Evolutionary conservation across 92 coral and sea anemone genomes (phyloP), one percentile per base, ranked within the genome.

Genomic region (Umimayanthus kanabou): DNA sequence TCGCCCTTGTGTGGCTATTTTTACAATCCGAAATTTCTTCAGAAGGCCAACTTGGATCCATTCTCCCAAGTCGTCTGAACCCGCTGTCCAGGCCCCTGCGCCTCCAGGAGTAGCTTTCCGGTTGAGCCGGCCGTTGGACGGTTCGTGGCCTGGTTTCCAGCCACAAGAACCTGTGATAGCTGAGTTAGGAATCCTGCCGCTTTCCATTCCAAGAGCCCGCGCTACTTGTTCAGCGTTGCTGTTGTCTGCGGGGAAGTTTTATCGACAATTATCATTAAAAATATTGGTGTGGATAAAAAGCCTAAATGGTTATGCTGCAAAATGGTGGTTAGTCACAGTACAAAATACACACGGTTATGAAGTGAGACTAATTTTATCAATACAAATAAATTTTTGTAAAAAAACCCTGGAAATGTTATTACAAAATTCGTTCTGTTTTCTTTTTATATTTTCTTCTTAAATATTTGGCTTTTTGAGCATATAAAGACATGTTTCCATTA

Each of bases 141-240:
- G 81, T 28, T 26, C 81, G 65, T 78, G 81, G 66, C 81, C 81
- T 78, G 66, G 40, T 78, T 78, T 78, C 81, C 65, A 78, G 81
- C 81, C 81, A 78, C 81, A 78, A 15, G 81, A 78, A 30, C 64
- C 81, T 23, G 81, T 78, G 39, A 78, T 50, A 14, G 81, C 81
- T 4, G 81, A 47, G 65, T 78, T 5, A 0, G 81, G 81, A 26
- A 78, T n/a, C 39, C 33, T 43, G 0, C 81, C 81, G n/a, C 81
- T 78, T 43, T 78, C 81, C 64, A 78, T 78, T 78, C 81, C 81
- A 78, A 78, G 61, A 50, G 81, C 61, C 58, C 39, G 55, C 8
- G 37, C 47, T 78, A 10, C 9, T 15, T 8, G 40, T 13, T 25
- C 65, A 2, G 81, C 81, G 25, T 47, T 25, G 14, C 61, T 50